Evolutionary conservation across 2,797 vertebrate genomes (phyloP).

Genomic region (Enteromius paludinosus): DNA sequence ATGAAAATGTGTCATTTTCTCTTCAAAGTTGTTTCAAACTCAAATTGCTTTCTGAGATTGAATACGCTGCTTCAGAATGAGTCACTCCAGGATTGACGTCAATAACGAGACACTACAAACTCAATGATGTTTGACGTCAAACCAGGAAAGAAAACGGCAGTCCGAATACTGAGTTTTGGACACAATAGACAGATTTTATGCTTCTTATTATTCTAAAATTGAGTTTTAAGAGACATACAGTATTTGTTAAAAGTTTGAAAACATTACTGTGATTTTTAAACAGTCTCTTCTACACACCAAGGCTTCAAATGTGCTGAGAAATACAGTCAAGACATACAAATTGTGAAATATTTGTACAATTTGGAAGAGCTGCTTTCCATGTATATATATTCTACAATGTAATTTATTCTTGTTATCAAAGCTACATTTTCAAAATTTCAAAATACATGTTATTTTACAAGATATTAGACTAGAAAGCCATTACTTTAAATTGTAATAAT

Average conservation of each 20-base stretch:
- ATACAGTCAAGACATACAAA: neutral
- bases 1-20: neutral
- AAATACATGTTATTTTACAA: neutral
- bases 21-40: neutral
- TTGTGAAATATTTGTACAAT: neutral
- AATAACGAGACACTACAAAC: neutral
- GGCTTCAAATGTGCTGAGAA: neutral
- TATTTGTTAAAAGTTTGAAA: neutral
- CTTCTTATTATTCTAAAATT: neutral
- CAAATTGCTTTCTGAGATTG: neutral
- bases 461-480: neutral
- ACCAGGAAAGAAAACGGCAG: neutral
- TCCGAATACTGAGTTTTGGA: neutral
- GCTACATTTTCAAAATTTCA: neutral
- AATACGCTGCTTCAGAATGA: neutral
- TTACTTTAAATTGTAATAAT: neutral
- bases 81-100: slow-evolving; percentile 3
- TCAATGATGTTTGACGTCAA: neutral
- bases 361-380: neutral
- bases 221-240: neutral
- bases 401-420: neutral
- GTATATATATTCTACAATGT: neutral
- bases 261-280: neutral
- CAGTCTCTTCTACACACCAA: neutral
- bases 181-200: neutral